Percentiles rank a stretch among this genome's conserved stretches.
These are phyloP conservation scores for Paramuricea clavata DNA, from an alignment of 92 coral and sea anemone genomes.

Conservation along the genomic window DNA sequence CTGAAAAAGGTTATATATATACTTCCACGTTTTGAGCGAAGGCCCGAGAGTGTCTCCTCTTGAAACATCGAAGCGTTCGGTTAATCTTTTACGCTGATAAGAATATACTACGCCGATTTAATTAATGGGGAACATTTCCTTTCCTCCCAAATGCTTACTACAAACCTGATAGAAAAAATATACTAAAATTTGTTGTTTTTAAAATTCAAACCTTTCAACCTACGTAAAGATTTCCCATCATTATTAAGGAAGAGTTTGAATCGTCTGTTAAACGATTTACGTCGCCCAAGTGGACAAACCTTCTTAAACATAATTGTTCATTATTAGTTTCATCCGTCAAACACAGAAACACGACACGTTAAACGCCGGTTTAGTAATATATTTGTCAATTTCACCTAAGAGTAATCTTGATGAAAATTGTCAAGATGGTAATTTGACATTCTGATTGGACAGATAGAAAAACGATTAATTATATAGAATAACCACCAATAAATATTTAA, in stretches of 20 bases:
- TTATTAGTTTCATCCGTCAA: background rate
- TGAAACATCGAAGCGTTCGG: no score
- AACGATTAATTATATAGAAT: background rate
- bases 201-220: background rate
- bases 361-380: background rate
- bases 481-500: conserved; percentile 16
- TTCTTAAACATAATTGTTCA: conserved; percentile 8
- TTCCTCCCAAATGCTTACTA: no score
- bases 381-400: background rate
- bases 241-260: conserved; percentile 14
- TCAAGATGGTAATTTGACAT: background rate
- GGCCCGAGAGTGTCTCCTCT: no score
- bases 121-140: background rate
- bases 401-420: background rate
- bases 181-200: no score
- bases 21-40: no score
- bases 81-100: no score
- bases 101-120: no score
- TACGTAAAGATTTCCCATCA: background rate
- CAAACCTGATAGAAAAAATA: no score
- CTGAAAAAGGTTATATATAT: no score
- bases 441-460: background rate
- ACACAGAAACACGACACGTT: background rate
- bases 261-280: conserved; percentile 7
- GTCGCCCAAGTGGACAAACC: conserved; percentile 5